Percentiles rank a stretch among this genome's conserved stretches.
These are phyloP conservation scores for Pangasius djambal DNA, from an alignment of 2,797 vertebrate genomes.

Conservation along the genomic window DNA sequence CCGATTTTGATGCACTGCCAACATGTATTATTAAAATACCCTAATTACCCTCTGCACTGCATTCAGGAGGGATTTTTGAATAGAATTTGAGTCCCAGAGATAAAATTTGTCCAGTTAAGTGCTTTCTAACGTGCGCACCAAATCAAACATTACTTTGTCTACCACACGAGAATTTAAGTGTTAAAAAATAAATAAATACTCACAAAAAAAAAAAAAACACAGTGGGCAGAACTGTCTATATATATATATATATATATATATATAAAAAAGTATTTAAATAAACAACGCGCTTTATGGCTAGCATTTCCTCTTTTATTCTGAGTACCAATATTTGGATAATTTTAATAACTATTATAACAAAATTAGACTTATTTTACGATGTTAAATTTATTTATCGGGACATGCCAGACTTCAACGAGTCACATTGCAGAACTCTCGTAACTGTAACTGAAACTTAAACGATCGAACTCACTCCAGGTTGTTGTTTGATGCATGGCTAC, in stretches of 20 bases:
- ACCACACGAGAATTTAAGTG: neutral
- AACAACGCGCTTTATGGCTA: neutral
- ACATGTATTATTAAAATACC: neutral
- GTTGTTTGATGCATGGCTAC: neutral
- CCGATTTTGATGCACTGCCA: neutral
- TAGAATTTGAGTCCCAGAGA: neutral
- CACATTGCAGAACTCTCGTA: neutral
- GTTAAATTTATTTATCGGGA: neutral
- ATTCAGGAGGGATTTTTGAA: neutral
- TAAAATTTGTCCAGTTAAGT: neutral
- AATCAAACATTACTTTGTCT: neutral
- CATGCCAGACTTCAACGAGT: no score
- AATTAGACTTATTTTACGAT: neutral
- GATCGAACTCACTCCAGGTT: neutral
- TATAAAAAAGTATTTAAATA: no score
- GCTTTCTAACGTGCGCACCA: neutral
- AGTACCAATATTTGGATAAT: neutral
- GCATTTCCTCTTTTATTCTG: neutral
- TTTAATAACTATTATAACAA: neutral
- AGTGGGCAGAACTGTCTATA: no score
- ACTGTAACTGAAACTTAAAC: neutral
- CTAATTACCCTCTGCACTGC: neutral
- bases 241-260: no score
- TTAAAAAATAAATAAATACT: neutral
- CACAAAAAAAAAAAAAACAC: no score